phyloP scores from a whole-genome alignment of 2,888 invertebrate species.

The Carpatolechia fugitivella region DNA sequence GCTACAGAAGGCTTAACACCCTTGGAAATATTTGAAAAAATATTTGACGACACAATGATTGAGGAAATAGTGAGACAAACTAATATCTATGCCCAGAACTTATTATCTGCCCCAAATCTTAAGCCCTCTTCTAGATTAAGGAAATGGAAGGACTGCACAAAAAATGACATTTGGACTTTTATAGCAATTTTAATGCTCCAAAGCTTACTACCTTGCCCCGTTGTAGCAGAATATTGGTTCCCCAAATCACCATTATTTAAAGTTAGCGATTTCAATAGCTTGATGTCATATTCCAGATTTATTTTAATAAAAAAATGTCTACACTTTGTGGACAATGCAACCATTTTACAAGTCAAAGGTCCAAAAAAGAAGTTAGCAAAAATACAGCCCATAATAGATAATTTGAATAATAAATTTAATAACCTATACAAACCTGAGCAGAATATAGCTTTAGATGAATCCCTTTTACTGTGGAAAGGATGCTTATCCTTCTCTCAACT shows the following conservation, averaged over 20 bases:
- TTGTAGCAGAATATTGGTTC: slow-evolving; percentile 13
- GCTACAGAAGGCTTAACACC: not conserved
- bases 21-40: not conserved
- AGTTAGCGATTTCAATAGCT: slow-evolving; percentile 22
- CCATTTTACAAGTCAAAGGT: not conserved
- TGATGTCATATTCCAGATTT: slow-evolving; percentile 23
- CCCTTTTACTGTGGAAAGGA: slow-evolving; percentile 26
- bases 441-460: slow-evolving; percentile 27
- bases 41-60: not conserved
- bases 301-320: slow-evolving; percentile 22
- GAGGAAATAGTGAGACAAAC: not conserved
- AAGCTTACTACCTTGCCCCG: slow-evolving; percentile 6
- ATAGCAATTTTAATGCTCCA: not conserved
- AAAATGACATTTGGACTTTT: not conserved
- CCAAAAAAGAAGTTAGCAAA: slow-evolving; percentile 19
- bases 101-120: not conserved
- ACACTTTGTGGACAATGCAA: slow-evolving; percentile 22
- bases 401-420: slow-evolving; percentile 24
- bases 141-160: not conserved
- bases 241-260: slow-evolving; percentile 12
- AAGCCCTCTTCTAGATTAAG: not conserved
- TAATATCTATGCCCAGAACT: not conserved
- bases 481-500: slow-evolving; percentile 21
- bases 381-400: slow-evolving; percentile 21
- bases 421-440: slow-evolving; percentile 26